Base-by-base conservation (phyloP, 2,888 invertebrate genomes). In the Loripinus fragilis region DNA sequence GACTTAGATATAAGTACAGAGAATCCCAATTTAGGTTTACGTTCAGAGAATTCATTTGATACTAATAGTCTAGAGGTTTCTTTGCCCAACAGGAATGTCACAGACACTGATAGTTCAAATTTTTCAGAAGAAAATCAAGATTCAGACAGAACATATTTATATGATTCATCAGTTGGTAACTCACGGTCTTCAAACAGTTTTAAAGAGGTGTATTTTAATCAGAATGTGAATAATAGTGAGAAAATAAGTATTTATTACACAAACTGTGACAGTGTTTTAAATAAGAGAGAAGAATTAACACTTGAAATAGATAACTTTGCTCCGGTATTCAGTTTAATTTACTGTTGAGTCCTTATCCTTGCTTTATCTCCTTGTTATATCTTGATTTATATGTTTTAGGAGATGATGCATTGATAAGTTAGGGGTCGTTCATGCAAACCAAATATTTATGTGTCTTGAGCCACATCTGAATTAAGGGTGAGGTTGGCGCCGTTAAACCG, bases 191-290 rank as follows among this genome's bases (percentile, higher is more conserved):
- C n/a, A 20, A 52, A 52, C 25, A 52, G 7, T 52, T 17, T 33
- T 33, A 60, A 33, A 20, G 33, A 17, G 33, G 33, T 33, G 33
- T 60, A 60, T 60, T 55, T 55, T 55, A 33, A 41, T 23, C 41
- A 23, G 7, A 12, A 41, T 67, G 45, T 42, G 7, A 45, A 67
- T 67, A 42, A 45, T 42, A 67, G 23, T n/a, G 23, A 42, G 2
- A 67, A 67, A 25, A 41, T 67, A 12, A 42, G 28, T 42, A 67
- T 67, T 28, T 67, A 67, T 42, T 67, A 67, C 67, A 67, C 67
- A 41, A 67, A 67, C n/a, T 67, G 42, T 42, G 67, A 67, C 28
- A 67, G 67, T 67, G 23, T 42, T 2, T 67, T 67, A n/a, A 67
- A 67, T n/a, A 67, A 67, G 28, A 67, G 67, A 67, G 67, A 67